Conservation (phyloP, 2,888 invertebrate species). For the Coleophora deauratella region DNA sequence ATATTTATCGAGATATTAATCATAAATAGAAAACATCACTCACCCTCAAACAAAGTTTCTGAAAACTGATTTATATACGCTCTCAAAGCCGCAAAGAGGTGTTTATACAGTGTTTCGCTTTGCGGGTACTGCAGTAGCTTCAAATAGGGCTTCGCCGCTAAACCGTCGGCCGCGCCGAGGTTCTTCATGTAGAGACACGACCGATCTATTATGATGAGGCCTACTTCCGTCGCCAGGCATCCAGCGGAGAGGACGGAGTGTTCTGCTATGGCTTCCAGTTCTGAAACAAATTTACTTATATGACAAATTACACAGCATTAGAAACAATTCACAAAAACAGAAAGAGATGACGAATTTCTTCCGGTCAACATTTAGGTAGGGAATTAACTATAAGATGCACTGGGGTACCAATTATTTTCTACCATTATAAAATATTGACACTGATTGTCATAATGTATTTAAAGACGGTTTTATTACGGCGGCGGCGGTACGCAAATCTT, state of each 20-base stretch:
- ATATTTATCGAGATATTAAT: no score
- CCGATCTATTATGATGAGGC: conserved; percentile 89
- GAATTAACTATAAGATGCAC: no score
- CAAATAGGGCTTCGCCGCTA: conserved; percentile 89
- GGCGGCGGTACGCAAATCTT: no score
- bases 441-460: no score
- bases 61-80: conserved; percentile 95
- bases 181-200: conserved; percentile 89
- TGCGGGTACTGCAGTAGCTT: conserved; percentile 91
- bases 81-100: conserved; percentile 92
- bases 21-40: conserved; percentile 9
- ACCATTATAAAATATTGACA: no score
- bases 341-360: no score
- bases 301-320: no score
- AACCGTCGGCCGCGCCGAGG: conserved; percentile 84
- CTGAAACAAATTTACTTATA: conserved; percentile 28
- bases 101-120: conserved; percentile 91
- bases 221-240: conserved; percentile 89
- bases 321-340: no score
- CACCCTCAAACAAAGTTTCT: conserved; percentile 86
- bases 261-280: conserved; percentile 59
- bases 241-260: conserved; percentile 58
- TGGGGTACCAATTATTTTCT: no score
- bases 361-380: no score
- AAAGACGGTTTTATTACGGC: no score